These are phyloP conservation scores for Himalopsyche japonica DNA, from an alignment of 2,888 invertebrate species.

Conservation along the genomic window DNA sequence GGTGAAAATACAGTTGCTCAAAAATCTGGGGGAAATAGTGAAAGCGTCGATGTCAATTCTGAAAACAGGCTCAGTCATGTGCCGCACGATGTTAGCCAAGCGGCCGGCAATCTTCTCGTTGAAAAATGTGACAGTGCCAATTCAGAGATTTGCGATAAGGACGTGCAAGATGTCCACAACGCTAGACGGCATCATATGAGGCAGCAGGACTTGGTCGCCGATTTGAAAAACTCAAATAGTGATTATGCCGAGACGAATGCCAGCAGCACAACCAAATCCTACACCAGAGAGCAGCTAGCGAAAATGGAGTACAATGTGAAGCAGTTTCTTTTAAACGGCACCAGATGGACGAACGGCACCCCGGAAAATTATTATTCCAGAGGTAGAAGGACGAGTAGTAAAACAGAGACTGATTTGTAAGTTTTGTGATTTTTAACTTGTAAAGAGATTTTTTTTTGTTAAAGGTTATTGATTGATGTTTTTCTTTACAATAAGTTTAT, in stretches of 20 bases:
- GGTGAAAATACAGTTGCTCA: background rate
- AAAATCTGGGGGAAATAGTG: background rate
- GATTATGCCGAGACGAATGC: slow-evolving; percentile 23
- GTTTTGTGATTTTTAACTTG: slow-evolving; percentile 21
- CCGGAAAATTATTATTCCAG: slow-evolving; percentile 47
- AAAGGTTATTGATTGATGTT: background rate
- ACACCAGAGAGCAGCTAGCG: slow-evolving; percentile 63
- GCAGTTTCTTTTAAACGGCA: slow-evolving; percentile 67
- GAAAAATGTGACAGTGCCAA: background rate
- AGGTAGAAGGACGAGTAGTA: slow-evolving; percentile 58
- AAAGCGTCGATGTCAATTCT: background rate
- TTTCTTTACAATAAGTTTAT: background rate
- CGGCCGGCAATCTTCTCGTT: background rate
- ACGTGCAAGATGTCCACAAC: background rate
- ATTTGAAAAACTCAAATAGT: slow-evolving; percentile 10
- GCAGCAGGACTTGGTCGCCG: background rate
- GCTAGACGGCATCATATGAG: background rate
- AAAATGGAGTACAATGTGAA: slow-evolving; percentile 80
- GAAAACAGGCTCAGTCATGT: background rate
- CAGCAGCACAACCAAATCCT: slow-evolving; percentile 46
- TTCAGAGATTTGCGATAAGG: background rate
- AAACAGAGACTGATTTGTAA: slow-evolving; percentile 62
- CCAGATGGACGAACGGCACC: slow-evolving; percentile 44
- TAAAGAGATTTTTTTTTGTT: background rate
- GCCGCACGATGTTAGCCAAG: background rate